Evolutionary conservation across 2,888 invertebrate species (phyloP).

Genomic region (Ashinkailepas kermadecensis): DNA sequence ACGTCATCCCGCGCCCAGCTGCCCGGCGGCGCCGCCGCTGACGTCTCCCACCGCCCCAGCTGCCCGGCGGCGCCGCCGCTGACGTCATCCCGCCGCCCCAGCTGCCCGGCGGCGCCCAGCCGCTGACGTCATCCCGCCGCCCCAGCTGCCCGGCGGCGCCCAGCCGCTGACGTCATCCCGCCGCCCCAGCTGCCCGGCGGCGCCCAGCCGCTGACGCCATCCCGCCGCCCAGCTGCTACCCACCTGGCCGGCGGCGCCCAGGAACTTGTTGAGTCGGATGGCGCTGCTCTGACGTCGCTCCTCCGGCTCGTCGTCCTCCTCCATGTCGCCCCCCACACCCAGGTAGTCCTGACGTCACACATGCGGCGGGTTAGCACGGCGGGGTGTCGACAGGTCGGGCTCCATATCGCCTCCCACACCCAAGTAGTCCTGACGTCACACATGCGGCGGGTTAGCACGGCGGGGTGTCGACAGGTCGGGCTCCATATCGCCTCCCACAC

Average conservation of each 20-base stretch:
- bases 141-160: too few species aligned
- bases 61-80: too few species aligned
- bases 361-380: background rate
- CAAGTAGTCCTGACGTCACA: slow-evolving; percentile 34
- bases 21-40: too few species aligned
- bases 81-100: too few species aligned
- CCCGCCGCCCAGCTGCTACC: slow-evolving; percentile 25
- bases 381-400: background rate
- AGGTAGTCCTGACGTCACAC: slow-evolving; percentile 34
- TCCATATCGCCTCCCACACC: slow-evolving; percentile 39
- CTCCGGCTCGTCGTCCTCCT: slow-evolving; percentile 36
- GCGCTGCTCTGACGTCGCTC: slow-evolving; percentile 35
- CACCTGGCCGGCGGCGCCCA: slow-evolving; percentile 39
- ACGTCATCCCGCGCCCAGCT: too few species aligned
- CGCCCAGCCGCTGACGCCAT: too few species aligned
- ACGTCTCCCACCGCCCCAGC: too few species aligned
- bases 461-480: too few species aligned
- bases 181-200: too few species aligned
- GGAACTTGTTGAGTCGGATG: slow-evolving; percentile 38
- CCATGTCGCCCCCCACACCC: slow-evolving; percentile 39
- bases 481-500: slow-evolving; percentile 38
- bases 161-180: too few species aligned
- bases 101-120: too few species aligned
- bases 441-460: background rate
- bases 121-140: too few species aligned